Evolutionary conservation across 1,140 invertebrate genomes (phyloP).

Genomic region (Caligus rogercresseyi): DNA sequence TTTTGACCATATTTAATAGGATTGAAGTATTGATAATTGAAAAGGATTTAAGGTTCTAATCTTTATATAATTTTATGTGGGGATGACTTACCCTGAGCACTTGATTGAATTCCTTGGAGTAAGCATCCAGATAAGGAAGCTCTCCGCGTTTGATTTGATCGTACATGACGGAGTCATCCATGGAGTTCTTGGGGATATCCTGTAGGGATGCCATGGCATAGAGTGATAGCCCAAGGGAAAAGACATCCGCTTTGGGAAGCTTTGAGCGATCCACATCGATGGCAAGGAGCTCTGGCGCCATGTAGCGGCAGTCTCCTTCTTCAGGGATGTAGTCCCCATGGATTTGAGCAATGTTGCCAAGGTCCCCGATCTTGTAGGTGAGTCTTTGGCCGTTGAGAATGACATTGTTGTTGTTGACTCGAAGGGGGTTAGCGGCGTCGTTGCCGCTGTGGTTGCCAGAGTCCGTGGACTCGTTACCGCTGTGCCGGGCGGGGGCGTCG

Average conservation of each 20-base stretch:
- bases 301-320: conserved; percentile 81
- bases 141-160: conserved; percentile 6
- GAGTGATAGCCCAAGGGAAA: conserved; percentile 60
- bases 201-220: conserved; percentile 58
- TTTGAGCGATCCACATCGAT: conserved; percentile 39
- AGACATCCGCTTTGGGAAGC: conserved; percentile 71
- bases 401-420: neutral
- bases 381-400: conserved; percentile 40
- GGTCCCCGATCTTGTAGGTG: conserved; percentile 73
- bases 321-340: conserved; percentile 51
- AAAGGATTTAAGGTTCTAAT: neutral
- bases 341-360: conserved; percentile 65
- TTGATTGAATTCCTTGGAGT: conserved; percentile 17
- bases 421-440: neutral
- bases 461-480: conserved; percentile 11
- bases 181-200: conserved; percentile 68
- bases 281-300: conserved; percentile 51
- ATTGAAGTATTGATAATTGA: too few species aligned
- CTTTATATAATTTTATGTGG: neutral
- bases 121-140: conserved; percentile 8
- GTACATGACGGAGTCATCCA: conserved; percentile 24
- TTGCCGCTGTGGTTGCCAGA: neutral
- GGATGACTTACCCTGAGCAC: conserved; percentile 11
- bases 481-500: neutral
- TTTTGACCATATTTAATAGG: too few species aligned